Percentiles rank a stretch among this genome's conserved stretches.
phyloP scores from a whole-genome alignment of 2,888 invertebrate species.

The Mythimna pallens region DNA sequence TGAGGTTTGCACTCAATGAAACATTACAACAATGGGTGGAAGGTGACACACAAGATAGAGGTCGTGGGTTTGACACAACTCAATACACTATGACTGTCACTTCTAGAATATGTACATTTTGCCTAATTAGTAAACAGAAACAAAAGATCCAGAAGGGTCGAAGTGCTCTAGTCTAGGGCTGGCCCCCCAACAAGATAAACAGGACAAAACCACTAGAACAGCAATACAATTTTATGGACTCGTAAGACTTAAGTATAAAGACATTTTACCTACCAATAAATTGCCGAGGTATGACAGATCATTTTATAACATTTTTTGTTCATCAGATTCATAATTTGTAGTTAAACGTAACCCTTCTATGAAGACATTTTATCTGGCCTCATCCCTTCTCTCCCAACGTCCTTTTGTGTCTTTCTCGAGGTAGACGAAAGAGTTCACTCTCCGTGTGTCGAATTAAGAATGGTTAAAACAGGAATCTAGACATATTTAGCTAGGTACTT shows the following conservation, averaged over 20 bases:
- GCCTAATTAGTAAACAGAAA: background rate
- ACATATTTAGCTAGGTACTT: too few relatives aligned
- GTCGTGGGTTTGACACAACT: background rate
- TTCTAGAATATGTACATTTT: background rate
- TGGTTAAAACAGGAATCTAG: too few relatives aligned
- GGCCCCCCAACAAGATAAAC: too few relatives aligned
- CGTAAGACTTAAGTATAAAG: background rate
- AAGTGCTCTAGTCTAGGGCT: too few relatives aligned
- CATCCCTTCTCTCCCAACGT: background rate
- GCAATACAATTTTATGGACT: background rate
- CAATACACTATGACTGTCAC: too few relatives aligned
- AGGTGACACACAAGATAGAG: background rate
- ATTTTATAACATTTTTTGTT: conserved; percentile 10
- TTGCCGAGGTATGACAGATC: background rate
- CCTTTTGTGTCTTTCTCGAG: conserved; percentile 1
- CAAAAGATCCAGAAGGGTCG: too few relatives aligned
- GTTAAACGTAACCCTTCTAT: background rate
- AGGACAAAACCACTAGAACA: background rate
- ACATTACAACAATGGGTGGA: background rate
- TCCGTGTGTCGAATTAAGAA: too few relatives aligned
- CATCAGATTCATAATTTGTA: background rate
- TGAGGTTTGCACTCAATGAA: background rate
- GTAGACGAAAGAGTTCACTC: background rate
- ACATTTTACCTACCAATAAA: background rate
- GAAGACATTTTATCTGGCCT: background rate